phyloP scores from a whole-genome alignment of 2,113 vertebrate genomes.

The Brachyistius frenatus region DNA sequence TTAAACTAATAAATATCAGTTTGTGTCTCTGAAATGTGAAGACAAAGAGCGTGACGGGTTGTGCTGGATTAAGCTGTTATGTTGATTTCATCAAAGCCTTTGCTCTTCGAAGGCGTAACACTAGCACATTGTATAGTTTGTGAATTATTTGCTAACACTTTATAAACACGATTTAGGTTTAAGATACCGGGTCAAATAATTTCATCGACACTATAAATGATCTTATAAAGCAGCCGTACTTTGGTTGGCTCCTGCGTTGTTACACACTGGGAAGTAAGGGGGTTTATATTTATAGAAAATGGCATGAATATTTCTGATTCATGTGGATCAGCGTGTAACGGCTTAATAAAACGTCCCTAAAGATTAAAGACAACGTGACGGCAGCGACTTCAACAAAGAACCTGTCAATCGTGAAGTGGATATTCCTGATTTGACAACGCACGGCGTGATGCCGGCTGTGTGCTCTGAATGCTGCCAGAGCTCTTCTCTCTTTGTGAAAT shows the following conservation, averaged over 20 bases:
- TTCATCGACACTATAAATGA: not conserved
- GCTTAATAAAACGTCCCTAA: too few species aligned
- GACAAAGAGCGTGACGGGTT: slow-evolving; percentile 48
- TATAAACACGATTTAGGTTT: not conserved
- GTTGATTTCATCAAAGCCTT: slow-evolving; percentile 25
- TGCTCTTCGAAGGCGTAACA: not conserved
- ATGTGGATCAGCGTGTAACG: not conserved
- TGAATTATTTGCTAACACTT: slow-evolving; percentile 25
- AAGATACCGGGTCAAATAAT: too few species aligned
- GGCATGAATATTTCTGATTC: slow-evolving; percentile 1
- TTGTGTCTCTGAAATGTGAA: slow-evolving; percentile 43
- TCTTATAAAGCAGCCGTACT: not conserved
- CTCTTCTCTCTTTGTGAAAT: slow-evolving; percentile 68
- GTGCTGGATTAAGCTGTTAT: slow-evolving; percentile 25
- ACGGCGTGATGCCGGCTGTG: slow-evolving; percentile 24
- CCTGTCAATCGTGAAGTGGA: slow-evolving; percentile 18
- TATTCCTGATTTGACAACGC: slow-evolving; percentile 46
- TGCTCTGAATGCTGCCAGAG: slow-evolving; percentile 44
- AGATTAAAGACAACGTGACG: slow-evolving; percentile 6
- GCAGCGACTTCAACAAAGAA: slow-evolving; percentile 4
- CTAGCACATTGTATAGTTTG: slow-evolving; percentile 21
- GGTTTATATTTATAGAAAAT: slow-evolving; percentile 1
- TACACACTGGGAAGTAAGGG: not conserved
- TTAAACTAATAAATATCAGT: slow-evolving; percentile 69
- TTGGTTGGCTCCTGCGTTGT: not conserved